A percentile compares a stretch with the other conserved stretches of the same genome.
phyloP scores from a whole-genome alignment of 2,888 invertebrate genomes.

The Caenorhabditis japonica region DNA sequence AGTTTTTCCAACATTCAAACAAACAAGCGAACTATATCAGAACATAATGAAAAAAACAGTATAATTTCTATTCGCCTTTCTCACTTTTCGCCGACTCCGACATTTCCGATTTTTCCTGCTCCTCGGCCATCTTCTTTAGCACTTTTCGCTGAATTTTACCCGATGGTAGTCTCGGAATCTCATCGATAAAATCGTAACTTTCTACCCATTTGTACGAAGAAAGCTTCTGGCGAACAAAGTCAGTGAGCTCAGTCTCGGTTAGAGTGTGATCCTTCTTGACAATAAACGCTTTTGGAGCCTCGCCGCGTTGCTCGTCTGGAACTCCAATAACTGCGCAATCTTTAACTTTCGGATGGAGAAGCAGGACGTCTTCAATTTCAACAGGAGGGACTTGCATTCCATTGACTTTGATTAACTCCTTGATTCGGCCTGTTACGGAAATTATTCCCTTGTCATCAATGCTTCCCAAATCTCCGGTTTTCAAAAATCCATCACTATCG shows the following conservation, averaged over 20 bases:
- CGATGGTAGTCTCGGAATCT: conserved; percentile 48
- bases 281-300: conserved; percentile 54
- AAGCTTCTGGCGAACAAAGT: conserved; percentile 43
- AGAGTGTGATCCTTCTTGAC: conserved; percentile 53
- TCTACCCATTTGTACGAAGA: conserved; percentile 56
- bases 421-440: conserved; percentile 43
- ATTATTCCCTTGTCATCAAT: conserved; percentile 44
- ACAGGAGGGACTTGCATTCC: conserved; percentile 59
- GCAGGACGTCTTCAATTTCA: conserved; percentile 57
- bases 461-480: conserved; percentile 50
- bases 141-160: conserved; percentile 47
- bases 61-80: no score
- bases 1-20: no score
- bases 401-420: conserved; percentile 54
- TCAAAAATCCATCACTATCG: conserved; percentile 54
- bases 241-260: conserved; percentile 34
- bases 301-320: conserved; percentile 42
- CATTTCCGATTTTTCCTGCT: not conserved
- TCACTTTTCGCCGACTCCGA: no score
- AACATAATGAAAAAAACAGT: no score
- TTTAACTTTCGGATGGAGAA: conserved; percentile 54
- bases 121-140: conserved; percentile 21
- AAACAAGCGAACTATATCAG: no score
- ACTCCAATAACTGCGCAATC: conserved; percentile 58
- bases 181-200: conserved; percentile 38